phyloP scores from a whole-genome alignment of 2,113 vertebrate genomes.

The Aleadryas rufinucha region DNA sequence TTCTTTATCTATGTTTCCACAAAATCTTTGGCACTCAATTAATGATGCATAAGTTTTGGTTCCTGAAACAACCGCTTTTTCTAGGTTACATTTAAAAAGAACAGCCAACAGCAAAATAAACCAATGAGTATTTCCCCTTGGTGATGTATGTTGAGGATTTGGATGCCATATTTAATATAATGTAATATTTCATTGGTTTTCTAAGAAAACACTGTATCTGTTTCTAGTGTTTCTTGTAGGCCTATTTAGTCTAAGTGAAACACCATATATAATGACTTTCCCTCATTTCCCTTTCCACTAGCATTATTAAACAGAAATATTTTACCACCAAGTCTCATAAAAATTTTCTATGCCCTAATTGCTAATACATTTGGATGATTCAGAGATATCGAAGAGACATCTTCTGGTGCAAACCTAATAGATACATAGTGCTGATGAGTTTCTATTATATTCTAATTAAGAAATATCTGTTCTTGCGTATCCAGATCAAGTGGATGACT shows the following conservation, averaged over 20 bases:
- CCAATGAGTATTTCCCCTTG: background rate
- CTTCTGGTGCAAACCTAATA: background rate
- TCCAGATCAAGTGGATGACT: background rate
- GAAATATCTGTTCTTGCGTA: background rate
- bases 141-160: background rate
- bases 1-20: background rate
- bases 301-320: background rate
- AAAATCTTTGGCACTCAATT: background rate
- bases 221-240: background rate
- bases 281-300: background rate
- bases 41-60: background rate
- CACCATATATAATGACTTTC: background rate
- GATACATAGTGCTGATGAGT: background rate
- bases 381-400: background rate
- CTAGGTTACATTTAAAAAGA: background rate
- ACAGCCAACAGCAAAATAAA: background rate
- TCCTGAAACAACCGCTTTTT: background rate
- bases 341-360: background rate
- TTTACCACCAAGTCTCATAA: background rate
- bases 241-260: background rate
- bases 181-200: background rate
- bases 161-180: background rate
- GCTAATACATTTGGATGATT: background rate
- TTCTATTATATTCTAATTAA: conserved; percentile 2
- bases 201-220: background rate